Percentiles rank a stretch among this genome's conserved stretches.
Evolutionary conservation across 2,888 invertebrate genomes (phyloP).

Genomic region (Apodemia zela): DNA sequence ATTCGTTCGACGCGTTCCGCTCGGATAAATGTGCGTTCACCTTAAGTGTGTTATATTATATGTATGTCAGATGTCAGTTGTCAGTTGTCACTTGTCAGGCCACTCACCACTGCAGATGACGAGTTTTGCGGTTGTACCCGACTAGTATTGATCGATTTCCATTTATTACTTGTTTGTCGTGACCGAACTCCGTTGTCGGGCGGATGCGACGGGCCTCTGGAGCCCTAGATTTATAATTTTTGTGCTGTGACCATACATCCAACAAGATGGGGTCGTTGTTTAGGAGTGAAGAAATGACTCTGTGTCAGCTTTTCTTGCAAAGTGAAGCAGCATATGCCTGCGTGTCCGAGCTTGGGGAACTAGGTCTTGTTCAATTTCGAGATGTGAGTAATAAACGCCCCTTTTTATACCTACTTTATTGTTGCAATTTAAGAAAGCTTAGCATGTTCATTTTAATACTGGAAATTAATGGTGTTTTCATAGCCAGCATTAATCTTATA

Average conservation of each 20-base stretch:
- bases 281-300: constrained; percentile 98
- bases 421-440: background rate
- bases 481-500: background rate
- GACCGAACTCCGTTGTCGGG: constrained; percentile 66
- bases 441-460: background rate
- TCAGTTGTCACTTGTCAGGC: constrained; percentile 16
- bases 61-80: constrained; percentile 1
- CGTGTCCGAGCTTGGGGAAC: constrained; percentile 97
- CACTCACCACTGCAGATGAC: constrained; percentile 49
- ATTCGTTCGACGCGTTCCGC: no score
- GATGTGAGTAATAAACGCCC: constrained; percentile 85
- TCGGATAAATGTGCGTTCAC: no score
- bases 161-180: constrained; percentile 67
- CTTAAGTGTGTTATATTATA: no score
- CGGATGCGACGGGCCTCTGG: constrained; percentile 52
- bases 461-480: background rate
- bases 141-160: constrained; percentile 56
- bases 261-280: constrained; percentile 92
- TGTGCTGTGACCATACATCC: constrained; percentile 51
- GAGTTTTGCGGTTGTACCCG: constrained; percentile 37
- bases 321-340: constrained; percentile 99
- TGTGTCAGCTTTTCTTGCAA: constrained; percentile 98
- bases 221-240: constrained; percentile 46
- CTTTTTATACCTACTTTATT: constrained; percentile 26
- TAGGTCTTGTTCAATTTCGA: constrained; percentile 97